Evolutionary conservation across 2,113 vertebrate species (phyloP).

Genomic region (Alethe diademata): DNA sequence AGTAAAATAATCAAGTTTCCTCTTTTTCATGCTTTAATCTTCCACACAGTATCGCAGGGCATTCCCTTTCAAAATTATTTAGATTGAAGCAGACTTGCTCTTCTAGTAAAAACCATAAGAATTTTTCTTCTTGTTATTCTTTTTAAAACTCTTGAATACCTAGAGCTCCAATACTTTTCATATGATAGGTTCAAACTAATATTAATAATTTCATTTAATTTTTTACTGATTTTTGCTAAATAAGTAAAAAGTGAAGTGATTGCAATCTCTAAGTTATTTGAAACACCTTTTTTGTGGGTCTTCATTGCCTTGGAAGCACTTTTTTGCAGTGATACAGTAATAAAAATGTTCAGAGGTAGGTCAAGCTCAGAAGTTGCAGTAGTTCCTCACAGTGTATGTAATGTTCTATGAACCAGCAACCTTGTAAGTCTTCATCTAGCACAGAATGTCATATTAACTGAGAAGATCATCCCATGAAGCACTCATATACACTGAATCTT

Average conservation of each 20-base stretch:
- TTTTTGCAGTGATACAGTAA: not conserved
- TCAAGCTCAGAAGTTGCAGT: not conserved
- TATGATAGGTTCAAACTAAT: not conserved
- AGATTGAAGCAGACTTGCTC: not conserved
- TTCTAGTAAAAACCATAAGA: not conserved
- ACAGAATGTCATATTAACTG: not conserved
- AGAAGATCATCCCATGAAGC: not conserved
- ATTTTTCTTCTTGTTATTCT: not conserved
- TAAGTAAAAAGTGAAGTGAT: not conserved
- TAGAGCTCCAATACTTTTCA: not conserved
- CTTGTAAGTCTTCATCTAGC: not conserved
- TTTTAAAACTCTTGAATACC: not conserved
- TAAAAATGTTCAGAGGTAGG: not conserved
- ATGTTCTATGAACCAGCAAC: not conserved
- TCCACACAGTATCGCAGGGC: not conserved
- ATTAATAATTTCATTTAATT: not conserved
- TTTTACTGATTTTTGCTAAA: not conserved
- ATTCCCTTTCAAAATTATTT: not conserved
- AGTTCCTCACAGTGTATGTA: not conserved
- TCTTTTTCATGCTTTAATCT: not conserved
- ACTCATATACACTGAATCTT: not conserved
- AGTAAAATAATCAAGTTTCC: not conserved
- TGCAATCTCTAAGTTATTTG: not conserved
- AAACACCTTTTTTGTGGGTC: not conserved
- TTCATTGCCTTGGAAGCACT: not conserved